Evolutionary conservation across 2,113 vertebrate genomes (phyloP).

Genomic region (Ictalurus punctatus): DNA sequence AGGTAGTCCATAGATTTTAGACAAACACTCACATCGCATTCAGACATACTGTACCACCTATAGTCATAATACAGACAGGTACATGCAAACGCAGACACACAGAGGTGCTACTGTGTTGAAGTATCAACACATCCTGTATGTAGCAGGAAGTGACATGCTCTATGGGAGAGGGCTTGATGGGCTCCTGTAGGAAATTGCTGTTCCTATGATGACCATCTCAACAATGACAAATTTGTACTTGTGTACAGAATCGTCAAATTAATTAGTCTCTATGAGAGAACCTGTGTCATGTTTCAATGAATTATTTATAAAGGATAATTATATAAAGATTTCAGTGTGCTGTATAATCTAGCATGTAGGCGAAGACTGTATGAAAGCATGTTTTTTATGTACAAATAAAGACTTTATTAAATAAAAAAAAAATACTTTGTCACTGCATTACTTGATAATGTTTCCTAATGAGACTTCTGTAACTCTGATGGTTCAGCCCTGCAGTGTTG

Average conservation of each 20-base stretch:
- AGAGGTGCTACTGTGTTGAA: constrained; percentile 52
- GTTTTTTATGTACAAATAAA: constrained; percentile 63
- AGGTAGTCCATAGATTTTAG: neutral
- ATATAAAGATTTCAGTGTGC: constrained; percentile 59
- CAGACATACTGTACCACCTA: neutral
- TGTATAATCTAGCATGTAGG: constrained; percentile 56
- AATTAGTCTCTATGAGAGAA: constrained; percentile 80
- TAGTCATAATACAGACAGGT: constrained; percentile 5
- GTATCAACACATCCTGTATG: constrained; percentile 38
- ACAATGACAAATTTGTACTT: constrained; percentile 65
- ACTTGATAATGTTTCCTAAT: neutral
- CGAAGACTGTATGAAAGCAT: constrained; percentile 60
- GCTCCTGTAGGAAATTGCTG: constrained; percentile 39
- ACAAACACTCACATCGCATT: neutral
- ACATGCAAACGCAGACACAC: constrained; percentile 11
- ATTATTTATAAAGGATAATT: constrained; percentile 70
- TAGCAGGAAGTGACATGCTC: constrained; percentile 29
- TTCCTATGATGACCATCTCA: constrained; percentile 40
- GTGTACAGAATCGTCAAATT: constrained; percentile 68
- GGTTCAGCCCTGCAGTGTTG: too few species aligned
- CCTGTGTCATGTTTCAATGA: constrained; percentile 80
- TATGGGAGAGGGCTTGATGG: constrained; percentile 37
- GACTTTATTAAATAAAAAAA: constrained; percentile 43
- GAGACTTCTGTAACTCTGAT: neutral
- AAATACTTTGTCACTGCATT: neutral